A percentile compares a stretch with the other conserved stretches of the same genome.
These are phyloP conservation scores for Trachythela sp. DNA, from an alignment of 64 coral and sea anemone genomes.

Conservation along the genomic window DNA sequence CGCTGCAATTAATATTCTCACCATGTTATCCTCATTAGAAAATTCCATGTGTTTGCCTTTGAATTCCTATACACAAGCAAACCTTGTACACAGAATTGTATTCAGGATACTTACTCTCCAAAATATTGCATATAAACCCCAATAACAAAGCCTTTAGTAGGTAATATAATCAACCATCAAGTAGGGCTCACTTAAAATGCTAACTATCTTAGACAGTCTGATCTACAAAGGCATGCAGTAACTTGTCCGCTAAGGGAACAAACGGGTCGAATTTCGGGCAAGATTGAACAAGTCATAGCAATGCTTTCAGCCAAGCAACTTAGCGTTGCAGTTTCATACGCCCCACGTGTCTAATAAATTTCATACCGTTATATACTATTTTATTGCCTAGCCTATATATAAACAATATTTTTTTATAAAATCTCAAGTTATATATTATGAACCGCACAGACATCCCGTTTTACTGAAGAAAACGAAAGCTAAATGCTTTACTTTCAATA, in stretches of 20 bases:
- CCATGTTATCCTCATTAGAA: neutral
- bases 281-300: neutral
- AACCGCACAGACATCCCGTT: neutral
- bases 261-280: neutral
- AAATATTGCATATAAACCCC: neutral
- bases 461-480: neutral
- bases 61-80: neutral
- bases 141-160: neutral
- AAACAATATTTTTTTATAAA: too few species aligned
- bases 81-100: neutral
- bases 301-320: neutral
- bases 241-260: neutral
- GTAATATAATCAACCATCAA: neutral
- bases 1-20: neutral
- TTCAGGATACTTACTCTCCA: neutral
- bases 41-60: slow-evolving; percentile 13
- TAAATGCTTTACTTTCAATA: neutral
- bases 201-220: neutral
- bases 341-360: neutral
- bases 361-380: neutral
- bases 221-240: neutral
- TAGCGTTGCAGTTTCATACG: neutral
- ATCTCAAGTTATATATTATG: too few species aligned
- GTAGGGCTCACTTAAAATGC: neutral
- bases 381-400: neutral